Conservation (phyloP, 2,797 vertebrate species). For the Silurus aristotelis region DNA sequence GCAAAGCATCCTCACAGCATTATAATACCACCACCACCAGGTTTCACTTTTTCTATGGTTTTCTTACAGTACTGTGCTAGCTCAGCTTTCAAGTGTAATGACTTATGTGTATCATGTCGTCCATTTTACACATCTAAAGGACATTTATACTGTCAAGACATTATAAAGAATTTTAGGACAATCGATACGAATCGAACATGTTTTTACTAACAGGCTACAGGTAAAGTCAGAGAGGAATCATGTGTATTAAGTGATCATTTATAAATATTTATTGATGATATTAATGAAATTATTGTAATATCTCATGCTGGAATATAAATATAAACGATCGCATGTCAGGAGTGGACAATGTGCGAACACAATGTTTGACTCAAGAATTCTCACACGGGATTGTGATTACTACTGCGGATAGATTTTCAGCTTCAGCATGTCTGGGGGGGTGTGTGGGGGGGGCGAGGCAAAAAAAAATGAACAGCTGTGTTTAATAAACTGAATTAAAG, state of each 20-base stretch:
- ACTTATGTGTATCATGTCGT: too few species aligned
- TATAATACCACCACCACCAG: background rate
- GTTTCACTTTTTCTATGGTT: too few species aligned
- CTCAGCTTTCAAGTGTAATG: too few species aligned
- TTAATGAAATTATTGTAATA: too few species aligned
- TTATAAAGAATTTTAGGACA: background rate
- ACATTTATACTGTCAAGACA: too few species aligned
- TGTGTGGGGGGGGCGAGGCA: background rate
- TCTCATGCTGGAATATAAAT: too few species aligned
- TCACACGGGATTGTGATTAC: background rate
- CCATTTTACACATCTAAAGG: too few species aligned
- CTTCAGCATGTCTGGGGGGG: background rate
- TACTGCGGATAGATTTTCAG: background rate
- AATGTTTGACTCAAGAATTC: background rate
- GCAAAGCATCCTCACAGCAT: background rate
- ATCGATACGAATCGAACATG: background rate
- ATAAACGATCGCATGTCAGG: background rate
- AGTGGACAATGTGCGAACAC: background rate
- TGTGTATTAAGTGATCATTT: background rate
- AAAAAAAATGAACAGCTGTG: constrained; percentile 73
- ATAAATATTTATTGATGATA: too few species aligned
- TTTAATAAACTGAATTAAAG: constrained; percentile 76
- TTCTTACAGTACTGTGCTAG: too few species aligned
- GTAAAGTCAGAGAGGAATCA: background rate
- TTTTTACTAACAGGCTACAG: background rate